Conservation (phyloP, 2,888 invertebrate genomes). For the Cheilosia scutellata region DNA sequence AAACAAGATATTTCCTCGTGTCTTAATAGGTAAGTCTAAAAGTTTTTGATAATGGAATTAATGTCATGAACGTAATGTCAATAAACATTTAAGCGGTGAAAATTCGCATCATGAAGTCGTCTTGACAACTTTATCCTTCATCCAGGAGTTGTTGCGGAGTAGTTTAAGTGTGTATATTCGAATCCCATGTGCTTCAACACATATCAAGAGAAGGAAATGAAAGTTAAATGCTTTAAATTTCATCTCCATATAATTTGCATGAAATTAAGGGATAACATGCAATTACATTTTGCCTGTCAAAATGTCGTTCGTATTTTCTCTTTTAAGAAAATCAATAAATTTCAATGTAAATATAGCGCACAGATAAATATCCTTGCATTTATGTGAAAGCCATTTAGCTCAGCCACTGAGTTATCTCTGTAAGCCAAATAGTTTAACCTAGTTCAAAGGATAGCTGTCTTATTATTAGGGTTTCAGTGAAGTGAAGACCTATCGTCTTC, state of each 20-base stretch:
- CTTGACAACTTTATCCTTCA: neutral
- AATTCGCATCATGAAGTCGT: neutral
- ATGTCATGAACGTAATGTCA: conserved; percentile 2
- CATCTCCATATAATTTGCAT: neutral
- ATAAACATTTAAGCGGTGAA: conserved; percentile 1
- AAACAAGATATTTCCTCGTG: neutral
- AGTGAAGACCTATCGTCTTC: conserved; percentile 13
- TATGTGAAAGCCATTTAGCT: neutral
- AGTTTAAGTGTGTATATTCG: neutral
- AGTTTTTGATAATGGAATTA: conserved; percentile 2
- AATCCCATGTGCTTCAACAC: neutral
- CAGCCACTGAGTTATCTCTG: conserved; percentile 2
- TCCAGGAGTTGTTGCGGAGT: neutral
- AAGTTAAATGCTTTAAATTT: neutral
- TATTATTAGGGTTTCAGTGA: conserved; percentile 1
- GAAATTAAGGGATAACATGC: neutral
- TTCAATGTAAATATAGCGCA: neutral
- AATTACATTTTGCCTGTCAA: neutral
- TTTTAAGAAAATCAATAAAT: conserved; percentile 9
- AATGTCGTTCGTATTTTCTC: neutral
- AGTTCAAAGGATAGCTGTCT: neutral
- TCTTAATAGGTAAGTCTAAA: neutral
- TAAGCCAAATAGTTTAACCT: neutral
- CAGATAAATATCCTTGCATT: neutral
- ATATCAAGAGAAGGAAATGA: neutral